These are phyloP conservation scores for Pipistrellus kuhlii DNA, from an alignment of 2,797 vertebrate species.

Conservation along the genomic window DNA sequence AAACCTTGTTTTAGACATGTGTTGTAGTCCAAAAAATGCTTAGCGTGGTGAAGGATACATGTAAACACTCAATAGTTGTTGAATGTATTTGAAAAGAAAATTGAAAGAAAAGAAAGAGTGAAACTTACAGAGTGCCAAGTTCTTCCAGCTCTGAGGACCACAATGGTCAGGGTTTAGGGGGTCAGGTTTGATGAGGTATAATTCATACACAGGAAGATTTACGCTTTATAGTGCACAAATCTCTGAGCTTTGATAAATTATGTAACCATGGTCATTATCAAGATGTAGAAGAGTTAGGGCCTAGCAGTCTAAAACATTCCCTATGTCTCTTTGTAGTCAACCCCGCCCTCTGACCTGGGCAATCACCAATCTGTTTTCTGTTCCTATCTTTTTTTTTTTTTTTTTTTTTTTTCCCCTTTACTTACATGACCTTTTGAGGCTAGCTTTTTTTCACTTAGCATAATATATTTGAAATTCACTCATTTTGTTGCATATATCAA, in stretches of 20 bases:
- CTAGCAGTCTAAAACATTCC: neutral
- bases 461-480: neutral
- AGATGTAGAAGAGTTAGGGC: neutral
- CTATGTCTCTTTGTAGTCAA: neutral
- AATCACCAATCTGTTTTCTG: neutral
- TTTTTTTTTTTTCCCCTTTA: neutral
- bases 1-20: slow-evolving; percentile 9
- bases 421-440: neutral
- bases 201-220: neutral
- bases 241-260: neutral
- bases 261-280: no score
- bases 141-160: neutral
- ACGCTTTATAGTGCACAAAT: neutral
- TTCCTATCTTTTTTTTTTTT: neutral
- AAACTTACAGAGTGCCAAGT: neutral
- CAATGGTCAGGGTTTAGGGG: no score
- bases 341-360: neutral
- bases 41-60: neutral
- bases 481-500: neutral
- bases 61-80: neutral
- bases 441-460: slow-evolving; percentile 47
- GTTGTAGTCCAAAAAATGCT: neutral
- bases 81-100: neutral
- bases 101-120: neutral
- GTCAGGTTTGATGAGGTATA: neutral